phyloP scores from a whole-genome alignment of 2,888 invertebrate genomes.

The Ephialtes manifestator region DNA sequence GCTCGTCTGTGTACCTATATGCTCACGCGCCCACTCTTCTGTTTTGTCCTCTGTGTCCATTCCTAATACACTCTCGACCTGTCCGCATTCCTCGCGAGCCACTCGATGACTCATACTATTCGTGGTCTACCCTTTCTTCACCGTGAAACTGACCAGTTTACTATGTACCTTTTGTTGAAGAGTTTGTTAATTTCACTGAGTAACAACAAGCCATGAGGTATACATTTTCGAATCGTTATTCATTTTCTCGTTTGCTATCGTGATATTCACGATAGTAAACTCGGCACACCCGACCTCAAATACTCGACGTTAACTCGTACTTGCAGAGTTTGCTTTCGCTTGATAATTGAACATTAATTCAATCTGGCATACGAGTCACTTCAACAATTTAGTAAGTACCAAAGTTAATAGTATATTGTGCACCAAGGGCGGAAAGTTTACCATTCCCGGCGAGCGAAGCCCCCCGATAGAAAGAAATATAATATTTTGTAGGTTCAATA shows the following conservation, averaged over 20 bases:
- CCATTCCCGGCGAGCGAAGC: no score
- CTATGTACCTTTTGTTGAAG: background rate
- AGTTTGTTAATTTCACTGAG: background rate
- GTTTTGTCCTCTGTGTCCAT: slow-evolving; percentile 35
- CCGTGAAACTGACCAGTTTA: slow-evolving; percentile 7
- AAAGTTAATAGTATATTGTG: no score
- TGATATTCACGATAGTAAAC: background rate
- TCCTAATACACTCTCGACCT: slow-evolving; percentile 48
- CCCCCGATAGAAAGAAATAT: no score
- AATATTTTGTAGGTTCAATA: no score
- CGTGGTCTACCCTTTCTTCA: background rate
- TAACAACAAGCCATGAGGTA: background rate
- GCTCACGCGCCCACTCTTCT: slow-evolving; percentile 73
- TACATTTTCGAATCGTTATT: background rate
- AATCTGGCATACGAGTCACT: no score
- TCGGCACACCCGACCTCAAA: background rate
- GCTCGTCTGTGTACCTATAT: slow-evolving; percentile 35
- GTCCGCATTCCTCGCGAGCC: slow-evolving; percentile 53
- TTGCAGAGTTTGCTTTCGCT: background rate
- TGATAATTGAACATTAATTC: background rate
- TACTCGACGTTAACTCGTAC: background rate
- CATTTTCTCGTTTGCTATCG: background rate
- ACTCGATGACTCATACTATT: slow-evolving; percentile 43
- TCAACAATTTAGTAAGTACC: no score
- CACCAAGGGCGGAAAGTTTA: no score